A percentile compares a stretch with the other conserved stretches of the same genome.
phyloP scores from a whole-genome alignment of 1,140 invertebrate species.

The Dufourea novaeangliae region DNA sequence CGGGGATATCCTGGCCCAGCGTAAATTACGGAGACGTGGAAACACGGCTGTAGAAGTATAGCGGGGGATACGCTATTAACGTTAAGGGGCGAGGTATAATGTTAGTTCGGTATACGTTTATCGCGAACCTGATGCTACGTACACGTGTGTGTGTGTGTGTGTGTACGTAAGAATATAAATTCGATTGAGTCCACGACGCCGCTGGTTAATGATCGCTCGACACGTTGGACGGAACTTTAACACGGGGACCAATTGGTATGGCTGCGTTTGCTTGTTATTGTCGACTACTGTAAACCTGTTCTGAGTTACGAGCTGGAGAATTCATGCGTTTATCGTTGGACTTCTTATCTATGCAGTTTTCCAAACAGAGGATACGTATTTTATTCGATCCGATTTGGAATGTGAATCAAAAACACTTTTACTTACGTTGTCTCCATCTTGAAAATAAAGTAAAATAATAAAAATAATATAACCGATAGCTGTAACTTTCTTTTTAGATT shows the following conservation, averaged over 20 bases:
- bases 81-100: background rate
- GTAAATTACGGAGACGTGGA: constrained; percentile 39
- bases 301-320: background rate
- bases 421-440: too few species aligned
- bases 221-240: background rate
- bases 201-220: constrained; percentile 16
- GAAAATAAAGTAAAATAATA: too few species aligned
- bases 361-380: too few species aligned
- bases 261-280: background rate
- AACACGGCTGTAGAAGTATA: background rate
- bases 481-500: too few species aligned
- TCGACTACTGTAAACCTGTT: constrained; percentile 23
- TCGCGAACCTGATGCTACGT: background rate
- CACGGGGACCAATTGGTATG: constrained; percentile 1
- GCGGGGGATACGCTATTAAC: background rate
- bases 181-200: constrained; percentile 11
- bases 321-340: background rate
- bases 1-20: background rate
- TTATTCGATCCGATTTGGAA: too few species aligned
- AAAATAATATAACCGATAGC: too few species aligned
- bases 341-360: too few species aligned
- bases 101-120: background rate
- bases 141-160: too few species aligned
- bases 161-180: constrained; percentile 13
- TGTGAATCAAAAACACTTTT: too few species aligned